A percentile compares a stretch with the other conserved stretches of the same genome.
These are phyloP conservation scores for Drosophila phalerata DNA, from an alignment of 2,888 invertebrate genomes.

Conservation along the genomic window DNA sequence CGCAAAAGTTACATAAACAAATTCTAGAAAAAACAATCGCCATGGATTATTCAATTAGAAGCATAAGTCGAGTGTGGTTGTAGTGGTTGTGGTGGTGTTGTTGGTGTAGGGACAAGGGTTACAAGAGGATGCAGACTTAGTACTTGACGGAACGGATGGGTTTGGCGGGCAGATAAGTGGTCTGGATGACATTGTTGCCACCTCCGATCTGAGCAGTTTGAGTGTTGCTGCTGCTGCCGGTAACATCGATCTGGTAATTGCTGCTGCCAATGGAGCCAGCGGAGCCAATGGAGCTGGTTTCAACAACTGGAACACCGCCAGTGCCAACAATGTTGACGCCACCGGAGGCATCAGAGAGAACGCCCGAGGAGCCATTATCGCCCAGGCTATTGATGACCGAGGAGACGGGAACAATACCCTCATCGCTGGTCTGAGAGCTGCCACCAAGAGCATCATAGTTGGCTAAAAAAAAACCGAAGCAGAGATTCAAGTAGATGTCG, in stretches of 20 bases:
- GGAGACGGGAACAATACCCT: conserved; percentile 80
- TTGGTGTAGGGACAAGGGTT: neutral
- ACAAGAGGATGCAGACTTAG: conserved; percentile 20
- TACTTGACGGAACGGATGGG: conserved; percentile 56
- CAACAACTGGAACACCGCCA: conserved; percentile 56
- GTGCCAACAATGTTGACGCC: conserved; percentile 62
- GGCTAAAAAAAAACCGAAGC: conserved; percentile 49
- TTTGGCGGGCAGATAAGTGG: conserved; percentile 73
- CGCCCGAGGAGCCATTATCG: conserved; percentile 69
- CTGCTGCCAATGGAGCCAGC: neutral
- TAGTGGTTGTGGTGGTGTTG: neutral
- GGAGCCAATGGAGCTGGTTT: neutral
- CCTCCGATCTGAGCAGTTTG: conserved; percentile 21
- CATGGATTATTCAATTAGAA: conserved; percentile 42
- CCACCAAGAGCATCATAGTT: conserved; percentile 84
- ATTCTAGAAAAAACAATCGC: conserved; percentile 46
- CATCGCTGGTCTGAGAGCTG: conserved; percentile 72
- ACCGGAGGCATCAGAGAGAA: conserved; percentile 53
- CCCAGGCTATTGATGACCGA: conserved; percentile 81
- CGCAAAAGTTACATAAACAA: conserved; percentile 51
- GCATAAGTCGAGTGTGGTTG: conserved; percentile 28
- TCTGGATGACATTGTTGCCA: conserved; percentile 53
- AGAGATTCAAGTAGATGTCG: neutral
- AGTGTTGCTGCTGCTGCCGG: conserved; percentile 40
- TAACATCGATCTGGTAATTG: conserved; percentile 15